phyloP scores from a whole-genome alignment of 1,140 invertebrate genomes.

The Habropoda laboriosa region DNA sequence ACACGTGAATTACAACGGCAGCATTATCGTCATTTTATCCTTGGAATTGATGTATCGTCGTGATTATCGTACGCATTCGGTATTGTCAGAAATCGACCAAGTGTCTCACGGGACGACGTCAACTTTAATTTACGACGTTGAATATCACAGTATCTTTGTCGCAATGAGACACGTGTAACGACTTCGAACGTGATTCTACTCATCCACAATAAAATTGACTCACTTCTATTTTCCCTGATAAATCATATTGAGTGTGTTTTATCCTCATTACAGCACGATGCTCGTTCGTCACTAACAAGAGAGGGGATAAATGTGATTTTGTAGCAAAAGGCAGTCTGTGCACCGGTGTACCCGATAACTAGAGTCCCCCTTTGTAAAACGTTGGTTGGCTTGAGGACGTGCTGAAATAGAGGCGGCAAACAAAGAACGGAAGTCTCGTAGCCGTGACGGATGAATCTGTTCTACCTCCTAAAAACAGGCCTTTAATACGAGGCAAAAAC shows the following conservation, averaged over 20 bases:
- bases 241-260: neutral
- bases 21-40: neutral
- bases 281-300: neutral
- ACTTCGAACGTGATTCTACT: too few species aligned
- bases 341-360: neutral
- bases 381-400: constrained; percentile 25
- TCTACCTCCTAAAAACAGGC: constrained; percentile 36
- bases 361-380: constrained; percentile 30
- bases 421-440: constrained; percentile 57
- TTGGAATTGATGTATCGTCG: neutral
- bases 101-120: neutral
- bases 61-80: neutral
- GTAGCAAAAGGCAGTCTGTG: neutral
- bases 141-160: neutral
- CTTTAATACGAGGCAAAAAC: neutral
- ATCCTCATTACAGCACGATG: too few species aligned
- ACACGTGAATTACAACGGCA: neutral
- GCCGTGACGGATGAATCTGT: constrained; percentile 44
- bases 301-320: neutral
- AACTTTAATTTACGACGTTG: neutral
- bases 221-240: neutral
- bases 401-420: constrained; percentile 49
- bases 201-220: neutral
- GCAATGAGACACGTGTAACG: neutral
- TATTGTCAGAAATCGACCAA: neutral